Evolutionary conservation across 1,140 invertebrate species (phyloP).

Genomic region (Amphibalanus amphitrite): DNA sequence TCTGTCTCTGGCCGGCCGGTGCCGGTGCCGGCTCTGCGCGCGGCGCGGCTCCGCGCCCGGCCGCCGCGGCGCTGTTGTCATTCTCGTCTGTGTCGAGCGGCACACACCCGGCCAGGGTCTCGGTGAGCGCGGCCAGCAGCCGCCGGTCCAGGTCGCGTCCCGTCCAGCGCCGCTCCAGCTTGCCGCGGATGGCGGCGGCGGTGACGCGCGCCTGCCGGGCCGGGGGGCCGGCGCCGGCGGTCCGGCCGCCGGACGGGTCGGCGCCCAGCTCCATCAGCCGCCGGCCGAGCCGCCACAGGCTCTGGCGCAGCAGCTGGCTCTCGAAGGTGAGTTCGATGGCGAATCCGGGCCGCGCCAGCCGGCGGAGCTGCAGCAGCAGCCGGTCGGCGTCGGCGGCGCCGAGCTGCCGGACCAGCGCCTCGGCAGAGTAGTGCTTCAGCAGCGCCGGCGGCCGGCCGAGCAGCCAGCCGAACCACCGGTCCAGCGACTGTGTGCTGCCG

Average conservation of each 20-base stretch:
- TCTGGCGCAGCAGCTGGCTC: not conserved
- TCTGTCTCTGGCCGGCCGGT: not conserved
- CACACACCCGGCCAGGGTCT: not conserved
- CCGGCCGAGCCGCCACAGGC: not conserved
- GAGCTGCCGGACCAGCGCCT: slow-evolving; percentile 36
- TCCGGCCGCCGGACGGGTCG: too few relatives aligned
- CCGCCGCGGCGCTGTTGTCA: not conserved
- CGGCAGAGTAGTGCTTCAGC: slow-evolving; percentile 56
- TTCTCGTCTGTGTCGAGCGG: not conserved
- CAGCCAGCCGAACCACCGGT: slow-evolving; percentile 68
- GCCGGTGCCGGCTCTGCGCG: not conserved
- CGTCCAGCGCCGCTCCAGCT: not conserved
- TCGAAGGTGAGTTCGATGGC: not conserved
- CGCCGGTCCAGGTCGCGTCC: not conserved
- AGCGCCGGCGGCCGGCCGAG: slow-evolving; percentile 59
- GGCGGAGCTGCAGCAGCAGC: not conserved
- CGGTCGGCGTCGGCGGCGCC: not conserved
- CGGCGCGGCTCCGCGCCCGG: not conserved
- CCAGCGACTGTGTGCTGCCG: slow-evolving; percentile 51
- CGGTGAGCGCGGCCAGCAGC: not conserved
- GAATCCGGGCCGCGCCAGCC: not conserved
- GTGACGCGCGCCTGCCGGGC: not conserved
- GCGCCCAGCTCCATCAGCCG: not conserved
- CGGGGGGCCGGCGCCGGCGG: too few relatives aligned
- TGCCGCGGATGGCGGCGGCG: not conserved